Evolutionary conservation across 2,888 invertebrate species (phyloP).

Genomic region (Pheosia gnoma): DNA sequence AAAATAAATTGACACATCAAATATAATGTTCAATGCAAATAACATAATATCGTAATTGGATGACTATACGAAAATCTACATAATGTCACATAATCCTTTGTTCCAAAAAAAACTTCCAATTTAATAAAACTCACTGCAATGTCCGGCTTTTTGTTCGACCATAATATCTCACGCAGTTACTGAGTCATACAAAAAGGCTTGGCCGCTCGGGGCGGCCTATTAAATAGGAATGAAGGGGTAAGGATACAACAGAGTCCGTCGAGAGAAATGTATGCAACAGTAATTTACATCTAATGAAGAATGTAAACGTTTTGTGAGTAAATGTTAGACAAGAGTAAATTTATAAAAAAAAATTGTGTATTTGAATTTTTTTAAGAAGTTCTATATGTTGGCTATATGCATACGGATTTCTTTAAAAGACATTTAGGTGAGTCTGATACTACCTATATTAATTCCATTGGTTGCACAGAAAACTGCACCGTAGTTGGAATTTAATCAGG

Average conservation of each 20-base stretch:
- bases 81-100: background rate
- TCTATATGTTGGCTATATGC: too few relatives aligned
- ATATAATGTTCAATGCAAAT: background rate
- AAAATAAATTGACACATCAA: too few relatives aligned
- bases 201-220: constrained; percentile 27
- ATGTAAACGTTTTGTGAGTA: constrained; percentile 18
- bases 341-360: too few relatives aligned
- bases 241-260: constrained; percentile 20
- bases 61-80: background rate
- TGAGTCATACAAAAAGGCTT: constrained; percentile 29
- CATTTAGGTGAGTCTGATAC: too few relatives aligned
- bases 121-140: constrained; percentile 1
- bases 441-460: background rate
- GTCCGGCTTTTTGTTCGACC: background rate
- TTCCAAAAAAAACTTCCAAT: background rate
- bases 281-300: constrained; percentile 22
- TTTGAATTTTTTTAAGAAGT: too few relatives aligned
- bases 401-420: too few relatives aligned
- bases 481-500: constrained; percentile 33
- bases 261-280: constrained; percentile 32
- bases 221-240: constrained; percentile 30
- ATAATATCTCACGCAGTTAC: constrained; percentile 29
- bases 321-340: background rate
- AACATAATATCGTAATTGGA: background rate
- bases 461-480: background rate